Evolutionary conservation across 2,888 invertebrate species (phyloP).

Genomic region (Drosophila algonquin): DNA sequence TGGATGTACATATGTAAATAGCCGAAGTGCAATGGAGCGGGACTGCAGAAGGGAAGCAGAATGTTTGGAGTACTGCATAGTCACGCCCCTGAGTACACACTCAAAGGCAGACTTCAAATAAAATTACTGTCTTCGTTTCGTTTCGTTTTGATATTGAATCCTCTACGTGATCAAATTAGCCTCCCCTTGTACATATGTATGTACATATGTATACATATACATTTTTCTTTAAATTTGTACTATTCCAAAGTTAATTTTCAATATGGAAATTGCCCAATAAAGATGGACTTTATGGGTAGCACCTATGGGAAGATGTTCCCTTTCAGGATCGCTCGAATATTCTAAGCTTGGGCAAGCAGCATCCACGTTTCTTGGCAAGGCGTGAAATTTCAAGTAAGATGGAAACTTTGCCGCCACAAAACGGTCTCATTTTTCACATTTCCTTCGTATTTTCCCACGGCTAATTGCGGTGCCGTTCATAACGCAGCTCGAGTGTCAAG

Average conservation of each 20-base stretch:
- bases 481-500: conserved; percentile 53
- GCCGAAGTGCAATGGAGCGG: neutral
- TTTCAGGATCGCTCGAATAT: too few species aligned
- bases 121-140: conserved; percentile 17
- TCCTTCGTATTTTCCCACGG: conserved; percentile 27
- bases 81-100: conserved; percentile 27
- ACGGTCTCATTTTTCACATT: conserved; percentile 51
- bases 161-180: conserved; percentile 47
- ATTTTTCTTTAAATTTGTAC: neutral
- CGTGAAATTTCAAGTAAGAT: conserved; percentile 16
- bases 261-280: too few species aligned
- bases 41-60: neutral
- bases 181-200: neutral
- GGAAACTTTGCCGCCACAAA: conserved; percentile 26
- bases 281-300: too few species aligned
- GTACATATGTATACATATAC: too few species aligned
- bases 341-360: too few species aligned
- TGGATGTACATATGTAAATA: too few species aligned
- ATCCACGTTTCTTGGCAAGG: neutral
- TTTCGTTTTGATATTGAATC: conserved; percentile 43
- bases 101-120: conserved; percentile 28
- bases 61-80: conserved; percentile 4
- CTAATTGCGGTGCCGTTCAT: conserved; percentile 55
- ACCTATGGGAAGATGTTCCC: too few species aligned
- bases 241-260: too few species aligned